These are phyloP conservation scores for Eunapius fragilis DNA, from an alignment of 37 sponge, comb jelly and placozoan species.

Conservation along the genomic window DNA sequence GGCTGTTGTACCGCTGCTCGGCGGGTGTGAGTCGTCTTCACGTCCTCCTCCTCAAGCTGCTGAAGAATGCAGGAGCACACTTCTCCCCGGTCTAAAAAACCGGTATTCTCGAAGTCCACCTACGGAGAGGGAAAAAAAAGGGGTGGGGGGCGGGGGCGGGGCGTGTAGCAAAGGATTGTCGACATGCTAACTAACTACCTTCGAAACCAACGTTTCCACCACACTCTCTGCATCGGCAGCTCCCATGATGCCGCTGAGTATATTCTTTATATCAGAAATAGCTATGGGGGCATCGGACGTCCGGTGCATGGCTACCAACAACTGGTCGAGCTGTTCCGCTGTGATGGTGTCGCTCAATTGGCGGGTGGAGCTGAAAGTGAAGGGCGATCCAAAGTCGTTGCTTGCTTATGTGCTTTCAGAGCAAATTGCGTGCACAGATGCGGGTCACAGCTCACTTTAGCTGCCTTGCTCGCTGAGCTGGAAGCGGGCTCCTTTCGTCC, in stretches of 20 bases:
- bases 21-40: not conserved
- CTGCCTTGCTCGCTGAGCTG: not conserved
- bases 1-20: slow-evolving; percentile 59
- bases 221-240: not conserved
- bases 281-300: not conserved
- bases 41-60: slow-evolving; percentile 85
- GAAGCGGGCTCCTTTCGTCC: not conserved
- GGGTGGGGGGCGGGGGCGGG: not conserved
- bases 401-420: not conserved
- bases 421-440: not conserved
- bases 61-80: slow-evolving; percentile 89
- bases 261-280: not conserved
- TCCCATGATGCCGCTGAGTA: slow-evolving; percentile 4
- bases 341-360: slow-evolving; percentile 37
- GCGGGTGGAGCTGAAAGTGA: not conserved
- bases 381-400: no score
- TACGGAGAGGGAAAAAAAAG: slow-evolving; percentile 4
- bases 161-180: slow-evolving; percentile 10
- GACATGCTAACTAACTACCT: not conserved
- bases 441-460: not conserved
- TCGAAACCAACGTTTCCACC: not conserved
- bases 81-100: slow-evolving; percentile 80
- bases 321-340: slow-evolving; percentile 29
- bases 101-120: slow-evolving; percentile 78
- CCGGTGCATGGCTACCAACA: slow-evolving; percentile 20